Conservation (phyloP, 2,888 invertebrate genomes). For the Octodonta nipae region DNA sequence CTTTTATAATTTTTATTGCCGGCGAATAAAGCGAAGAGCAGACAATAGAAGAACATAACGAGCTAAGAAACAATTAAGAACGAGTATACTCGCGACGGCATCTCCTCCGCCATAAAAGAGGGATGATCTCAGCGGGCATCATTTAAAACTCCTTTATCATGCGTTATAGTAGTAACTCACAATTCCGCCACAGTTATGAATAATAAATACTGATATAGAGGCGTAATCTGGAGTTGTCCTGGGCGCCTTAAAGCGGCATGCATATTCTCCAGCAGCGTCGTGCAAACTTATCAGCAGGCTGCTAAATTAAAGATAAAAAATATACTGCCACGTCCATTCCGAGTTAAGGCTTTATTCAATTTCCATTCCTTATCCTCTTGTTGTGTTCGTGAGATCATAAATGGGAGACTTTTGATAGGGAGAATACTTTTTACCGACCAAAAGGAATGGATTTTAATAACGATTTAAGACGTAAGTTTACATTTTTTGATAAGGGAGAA, state of each 20-base stretch:
- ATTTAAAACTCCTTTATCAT: slow-evolving; percentile 34
- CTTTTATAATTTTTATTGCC: too few relatives aligned
- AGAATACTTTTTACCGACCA: too few relatives aligned
- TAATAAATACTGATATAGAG: slow-evolving; percentile 36
- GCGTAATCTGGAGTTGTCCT: slow-evolving; percentile 28
- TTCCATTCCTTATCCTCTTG: slow-evolving; percentile 25
- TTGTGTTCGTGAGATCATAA: too few relatives aligned
- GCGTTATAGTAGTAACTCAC: slow-evolving; percentile 33
- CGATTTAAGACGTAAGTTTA: too few relatives aligned
- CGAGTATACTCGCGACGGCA: too few relatives aligned
- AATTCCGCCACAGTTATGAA: slow-evolving; percentile 34
- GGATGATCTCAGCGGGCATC: slow-evolving; percentile 30
- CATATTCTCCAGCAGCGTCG: slow-evolving; percentile 29
- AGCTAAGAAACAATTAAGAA: slow-evolving; percentile 20
- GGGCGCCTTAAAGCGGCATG: slow-evolving; percentile 28
- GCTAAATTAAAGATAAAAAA: slow-evolving; percentile 38
- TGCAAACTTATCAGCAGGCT: slow-evolving; percentile 33
- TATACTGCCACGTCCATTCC: slow-evolving; percentile 36
- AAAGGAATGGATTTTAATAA: too few relatives aligned
- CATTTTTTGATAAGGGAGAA: too few relatives aligned
- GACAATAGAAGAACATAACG: slow-evolving; percentile 4
- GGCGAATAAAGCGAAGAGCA: too few relatives aligned
- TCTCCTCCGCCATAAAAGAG: slow-evolving; percentile 15
- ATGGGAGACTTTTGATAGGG: too few relatives aligned
- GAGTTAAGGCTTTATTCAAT: slow-evolving; percentile 35